Evolutionary conservation across 1,140 invertebrate genomes (phyloP), one percentile per base, ranked within the genome.

Genomic region (Sarcophaga bullata): DNA sequence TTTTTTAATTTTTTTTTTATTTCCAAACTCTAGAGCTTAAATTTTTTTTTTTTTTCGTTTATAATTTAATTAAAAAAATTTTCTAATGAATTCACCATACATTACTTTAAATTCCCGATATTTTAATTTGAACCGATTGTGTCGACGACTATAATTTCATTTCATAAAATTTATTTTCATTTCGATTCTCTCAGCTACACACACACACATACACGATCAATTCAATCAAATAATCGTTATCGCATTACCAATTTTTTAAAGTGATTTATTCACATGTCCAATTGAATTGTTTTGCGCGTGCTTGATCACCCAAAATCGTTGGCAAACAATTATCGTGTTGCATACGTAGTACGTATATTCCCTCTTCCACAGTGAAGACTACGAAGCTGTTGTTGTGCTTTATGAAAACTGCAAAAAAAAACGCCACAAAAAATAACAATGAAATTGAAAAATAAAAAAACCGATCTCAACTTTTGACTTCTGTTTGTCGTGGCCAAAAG

Each of bases 241-340:
- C 15, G 62, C 15, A 62, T 15, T 37, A 80, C 17, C 54, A 68
- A 68, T 68, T 68, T 68, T 68, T 68, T 68, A 73, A 81, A 75
- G 82, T 83, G 82, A 83, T 83, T 83, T 83, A 83, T 83, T 76
- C 82, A 81, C 80, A 81, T 83, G 82, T 81, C 80, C 78, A 83
- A 80, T 83, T 83, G 73, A 83, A 83, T 83, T 83, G 82, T 81
- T 83, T 83, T 83, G 82, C 82, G 73, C 82, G 76, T 80, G 82
- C 82, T 76, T 72, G 75, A 52, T 78, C 75, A 78, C 75, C 75
- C 75, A 78, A 50, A 78, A 49, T 52, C 48, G 15, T 58, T 49
- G 11, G 25, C 17, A 49, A 72, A 58, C 73, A 76, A 81, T 81
- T 73, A 75, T 78, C 81, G 78, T 50, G 46, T 78, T 75, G 49